Percentiles rank a stretch among this genome's conserved stretches.
Conservation (phyloP, 2,113 vertebrate species). For the Coryphaenoides rupestris region DNA sequence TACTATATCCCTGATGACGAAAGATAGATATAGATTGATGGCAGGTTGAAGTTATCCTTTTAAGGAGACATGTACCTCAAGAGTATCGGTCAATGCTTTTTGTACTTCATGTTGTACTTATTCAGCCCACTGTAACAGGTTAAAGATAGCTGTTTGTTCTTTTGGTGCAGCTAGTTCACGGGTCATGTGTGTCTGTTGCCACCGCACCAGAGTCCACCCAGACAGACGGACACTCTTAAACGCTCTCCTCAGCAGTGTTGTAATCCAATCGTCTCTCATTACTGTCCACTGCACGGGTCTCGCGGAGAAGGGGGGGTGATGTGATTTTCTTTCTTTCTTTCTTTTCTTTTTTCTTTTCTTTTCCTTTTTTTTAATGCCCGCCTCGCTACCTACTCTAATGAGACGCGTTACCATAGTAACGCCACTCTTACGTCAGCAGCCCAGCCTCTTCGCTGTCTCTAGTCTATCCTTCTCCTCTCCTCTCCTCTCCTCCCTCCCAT, state of each 20-base stretch:
- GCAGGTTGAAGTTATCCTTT: too few relatives aligned
- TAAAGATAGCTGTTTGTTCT: too few relatives aligned
- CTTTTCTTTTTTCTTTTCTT: too few relatives aligned
- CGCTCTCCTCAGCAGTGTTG: slow-evolving; percentile 4
- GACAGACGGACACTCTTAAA: slow-evolving; percentile 29
- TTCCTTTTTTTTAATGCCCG: too few relatives aligned
- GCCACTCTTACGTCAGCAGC: slow-evolving; percentile 21
- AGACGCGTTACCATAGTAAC: slow-evolving; percentile 40
- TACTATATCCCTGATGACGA: too few relatives aligned
- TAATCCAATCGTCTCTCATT: slow-evolving; percentile 44
- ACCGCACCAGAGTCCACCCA: slow-evolving; percentile 8
- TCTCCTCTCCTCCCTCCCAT: not conserved
- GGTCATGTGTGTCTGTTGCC: slow-evolving; percentile 27
- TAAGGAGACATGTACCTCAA: too few relatives aligned
- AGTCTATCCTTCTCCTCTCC: not conserved
- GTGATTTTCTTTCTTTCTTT: slow-evolving; percentile 16
- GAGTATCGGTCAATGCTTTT: not conserved
- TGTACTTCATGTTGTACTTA: not conserved
- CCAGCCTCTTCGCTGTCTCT: too few relatives aligned
- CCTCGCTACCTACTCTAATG: slow-evolving; percentile 21
- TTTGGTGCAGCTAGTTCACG: not conserved
- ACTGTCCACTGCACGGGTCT: slow-evolving; percentile 46
- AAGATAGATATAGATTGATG: too few relatives aligned
- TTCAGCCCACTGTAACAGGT: not conserved
- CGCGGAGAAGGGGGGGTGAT: slow-evolving; percentile 31